Conservation (phyloP, 2,113 vertebrate genomes). For the Aythya baeri region DNA sequence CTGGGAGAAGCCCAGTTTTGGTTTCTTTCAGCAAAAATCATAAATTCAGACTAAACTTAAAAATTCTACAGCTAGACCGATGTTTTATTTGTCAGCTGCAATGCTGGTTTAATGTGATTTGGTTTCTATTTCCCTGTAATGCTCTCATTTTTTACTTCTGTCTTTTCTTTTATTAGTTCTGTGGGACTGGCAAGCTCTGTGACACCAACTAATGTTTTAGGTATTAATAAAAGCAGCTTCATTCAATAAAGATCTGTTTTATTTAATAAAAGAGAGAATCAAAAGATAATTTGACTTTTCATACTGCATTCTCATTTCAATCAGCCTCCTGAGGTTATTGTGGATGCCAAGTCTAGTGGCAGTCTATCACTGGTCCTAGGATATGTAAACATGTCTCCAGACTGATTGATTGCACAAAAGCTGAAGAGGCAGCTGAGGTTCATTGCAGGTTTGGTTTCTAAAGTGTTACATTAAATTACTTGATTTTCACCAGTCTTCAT, state of each 20-base stretch:
- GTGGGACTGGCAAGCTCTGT: not conserved
- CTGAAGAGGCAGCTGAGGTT: constrained; percentile 32
- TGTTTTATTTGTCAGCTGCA: constrained; percentile 55
- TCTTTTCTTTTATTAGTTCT: constrained; percentile 60
- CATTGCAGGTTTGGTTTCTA: constrained; percentile 4
- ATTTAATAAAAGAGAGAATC: constrained; percentile 69
- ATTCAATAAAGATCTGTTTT: constrained; percentile 68
- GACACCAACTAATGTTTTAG: constrained; percentile 51
- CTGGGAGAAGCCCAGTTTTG: not conserved
- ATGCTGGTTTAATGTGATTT: constrained; percentile 49
- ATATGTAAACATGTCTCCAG: constrained; percentile 38
- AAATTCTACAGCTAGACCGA: not conserved
- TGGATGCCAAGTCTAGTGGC: constrained; percentile 28
- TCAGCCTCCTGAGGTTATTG: constrained; percentile 8
- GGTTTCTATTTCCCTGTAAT: constrained; percentile 47
- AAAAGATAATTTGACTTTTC: constrained; percentile 63
- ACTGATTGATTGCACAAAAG: constrained; percentile 13
- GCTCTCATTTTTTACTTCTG: constrained; percentile 48
- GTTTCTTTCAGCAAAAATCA: constrained; percentile 4
- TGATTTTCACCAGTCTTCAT: constrained; percentile 1
- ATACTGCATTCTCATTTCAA: constrained; percentile 26
- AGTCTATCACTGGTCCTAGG: not conserved
- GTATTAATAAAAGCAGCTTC: constrained; percentile 74
- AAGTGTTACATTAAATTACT: constrained; percentile 50
- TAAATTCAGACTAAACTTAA: constrained; percentile 7